Conservation (phyloP, 2,797 vertebrate genomes). For the Scomberomorus guttatus region DNA sequence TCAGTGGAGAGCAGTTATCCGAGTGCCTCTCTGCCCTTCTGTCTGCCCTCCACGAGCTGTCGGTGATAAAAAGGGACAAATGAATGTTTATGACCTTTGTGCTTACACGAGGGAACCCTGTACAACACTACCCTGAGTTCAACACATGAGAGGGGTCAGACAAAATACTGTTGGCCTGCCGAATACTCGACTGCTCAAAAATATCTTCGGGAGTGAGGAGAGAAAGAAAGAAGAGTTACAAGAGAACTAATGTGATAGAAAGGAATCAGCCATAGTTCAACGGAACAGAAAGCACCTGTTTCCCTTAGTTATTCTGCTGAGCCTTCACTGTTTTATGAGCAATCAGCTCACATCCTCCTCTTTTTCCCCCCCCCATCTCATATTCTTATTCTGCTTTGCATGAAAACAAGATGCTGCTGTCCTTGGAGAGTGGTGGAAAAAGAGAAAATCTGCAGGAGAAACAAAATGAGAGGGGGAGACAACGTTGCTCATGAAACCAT, state of each 20-base stretch:
- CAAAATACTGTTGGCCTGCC: too few relatives aligned
- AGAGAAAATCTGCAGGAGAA: slow-evolving; percentile 25
- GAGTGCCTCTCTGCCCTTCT: too few relatives aligned
- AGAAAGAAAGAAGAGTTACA: not conserved
- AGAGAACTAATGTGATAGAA: slow-evolving; percentile 5
- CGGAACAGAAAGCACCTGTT: slow-evolving; percentile 19
- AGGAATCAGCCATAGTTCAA: slow-evolving; percentile 10
- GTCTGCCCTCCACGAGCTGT: too few relatives aligned
- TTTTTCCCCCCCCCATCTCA: slow-evolving; percentile 16
- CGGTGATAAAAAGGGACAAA: too few relatives aligned
- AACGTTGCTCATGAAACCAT: slow-evolving; percentile 48
- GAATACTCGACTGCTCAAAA: too few relatives aligned
- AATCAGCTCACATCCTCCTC: slow-evolving; percentile 5
- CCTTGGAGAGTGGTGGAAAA: slow-evolving; percentile 19
- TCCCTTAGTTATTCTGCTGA: slow-evolving; percentile 14
- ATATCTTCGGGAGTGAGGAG: too few relatives aligned
- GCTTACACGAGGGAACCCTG: too few relatives aligned
- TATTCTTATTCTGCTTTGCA: slow-evolving; percentile 43
- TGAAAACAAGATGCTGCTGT: slow-evolving; percentile 47
- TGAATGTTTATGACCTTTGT: too few relatives aligned
- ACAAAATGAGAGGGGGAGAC: slow-evolving; percentile 31
- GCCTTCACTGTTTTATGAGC: slow-evolving; percentile 39
- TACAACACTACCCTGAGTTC: too few relatives aligned
- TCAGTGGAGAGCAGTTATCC: too few relatives aligned
- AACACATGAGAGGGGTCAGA: too few relatives aligned